Percentiles rank a stretch among this genome's conserved stretches.
Evolutionary conservation across 2,797 vertebrate species (phyloP).

Genomic region (Gambelia wislizenii): DNA sequence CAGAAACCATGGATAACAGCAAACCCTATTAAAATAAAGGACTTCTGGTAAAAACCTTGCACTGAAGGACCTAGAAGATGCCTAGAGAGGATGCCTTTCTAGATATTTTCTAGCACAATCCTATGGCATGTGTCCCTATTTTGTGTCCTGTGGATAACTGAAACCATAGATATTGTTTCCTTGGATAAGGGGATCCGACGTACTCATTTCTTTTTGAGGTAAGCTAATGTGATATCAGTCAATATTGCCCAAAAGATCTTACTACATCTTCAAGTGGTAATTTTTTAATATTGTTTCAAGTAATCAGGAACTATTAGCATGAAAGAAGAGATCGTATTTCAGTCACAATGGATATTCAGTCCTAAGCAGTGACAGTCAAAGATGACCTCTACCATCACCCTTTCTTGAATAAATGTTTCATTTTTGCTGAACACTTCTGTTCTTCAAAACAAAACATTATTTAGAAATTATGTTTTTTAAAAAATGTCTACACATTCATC

Average conservation of each 20-base stretch:
- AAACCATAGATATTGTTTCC: no score
- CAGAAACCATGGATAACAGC: no score
- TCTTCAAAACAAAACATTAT: background rate
- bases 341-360: background rate
- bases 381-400: background rate
- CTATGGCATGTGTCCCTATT: no score
- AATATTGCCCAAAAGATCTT: background rate
- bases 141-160: no score
- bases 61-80: no score
- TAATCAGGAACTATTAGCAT: background rate
- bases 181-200: no score
- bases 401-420: background rate
- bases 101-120: no score
- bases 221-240: background rate
- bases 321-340: background rate
- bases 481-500: background rate
- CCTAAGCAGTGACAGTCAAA: background rate
- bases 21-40: no score
- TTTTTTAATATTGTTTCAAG: background rate
- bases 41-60: no score
- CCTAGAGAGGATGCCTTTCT: no score
- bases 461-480: background rate
- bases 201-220: no score
- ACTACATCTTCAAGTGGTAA: background rate
- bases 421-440: background rate